These are phyloP conservation scores for Nomada fabriciana DNA, from an alignment of 2,888 invertebrate species.

Conservation along the genomic window DNA sequence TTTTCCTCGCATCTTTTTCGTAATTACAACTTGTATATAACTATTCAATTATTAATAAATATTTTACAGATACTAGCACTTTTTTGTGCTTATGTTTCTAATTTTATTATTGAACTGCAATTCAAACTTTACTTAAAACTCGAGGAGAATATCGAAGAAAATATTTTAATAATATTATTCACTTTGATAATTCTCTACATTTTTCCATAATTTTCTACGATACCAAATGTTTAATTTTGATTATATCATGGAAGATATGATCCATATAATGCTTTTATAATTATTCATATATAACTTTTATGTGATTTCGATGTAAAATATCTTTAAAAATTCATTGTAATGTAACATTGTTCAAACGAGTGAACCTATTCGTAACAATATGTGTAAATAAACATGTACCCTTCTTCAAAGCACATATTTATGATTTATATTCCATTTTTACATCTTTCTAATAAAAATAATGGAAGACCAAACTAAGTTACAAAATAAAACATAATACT, in stretches of 20 bases:
- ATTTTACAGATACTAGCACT: not conserved
- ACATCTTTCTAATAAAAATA: no score
- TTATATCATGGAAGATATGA: not conserved
- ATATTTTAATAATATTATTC: not conserved
- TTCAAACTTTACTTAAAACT: slow-evolving; percentile 9
- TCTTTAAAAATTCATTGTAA: not conserved
- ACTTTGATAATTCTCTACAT: not conserved
- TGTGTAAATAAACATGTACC: slow-evolving; percentile 14
- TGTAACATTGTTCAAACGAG: slow-evolving; percentile 12
- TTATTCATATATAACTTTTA: not conserved
- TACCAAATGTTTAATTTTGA: not conserved
- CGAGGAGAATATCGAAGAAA: not conserved
- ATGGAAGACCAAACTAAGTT: not conserved
- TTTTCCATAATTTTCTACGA: not conserved
- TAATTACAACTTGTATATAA: not conserved
- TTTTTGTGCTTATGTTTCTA: not conserved
- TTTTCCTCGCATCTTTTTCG: no score
- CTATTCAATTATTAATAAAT: not conserved
- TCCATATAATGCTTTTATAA: not conserved
- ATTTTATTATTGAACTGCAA: slow-evolving; percentile 9
- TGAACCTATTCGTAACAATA: slow-evolving; percentile 17
- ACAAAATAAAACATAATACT: no score
- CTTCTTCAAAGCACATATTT: slow-evolving; percentile 18
- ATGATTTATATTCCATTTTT: not conserved
- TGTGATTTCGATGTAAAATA: slow-evolving; percentile 3